phyloP scores from a whole-genome alignment of 1,140 invertebrate species.

The Galendromus occidentalis region DNA sequence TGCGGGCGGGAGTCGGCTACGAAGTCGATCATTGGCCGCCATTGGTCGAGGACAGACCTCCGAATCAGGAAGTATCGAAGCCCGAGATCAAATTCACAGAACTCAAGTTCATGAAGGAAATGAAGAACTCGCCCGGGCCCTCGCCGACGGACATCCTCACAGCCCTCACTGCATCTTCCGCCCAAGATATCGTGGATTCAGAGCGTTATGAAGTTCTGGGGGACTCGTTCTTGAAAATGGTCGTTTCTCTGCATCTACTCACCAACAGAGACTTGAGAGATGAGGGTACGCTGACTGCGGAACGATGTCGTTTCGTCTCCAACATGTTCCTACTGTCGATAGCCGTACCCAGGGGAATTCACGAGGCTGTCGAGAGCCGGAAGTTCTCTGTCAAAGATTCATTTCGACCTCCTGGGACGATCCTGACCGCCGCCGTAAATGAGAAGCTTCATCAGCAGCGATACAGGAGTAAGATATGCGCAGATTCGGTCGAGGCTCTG shows the following conservation, averaged over 20 bases:
- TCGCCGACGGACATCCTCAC: background rate
- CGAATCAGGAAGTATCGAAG: no score
- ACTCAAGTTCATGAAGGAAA: background rate
- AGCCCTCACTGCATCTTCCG: constrained; percentile 18
- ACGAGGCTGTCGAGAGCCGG: constrained; percentile 24
- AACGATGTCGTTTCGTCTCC: constrained; percentile 54
- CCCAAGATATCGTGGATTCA: constrained; percentile 54
- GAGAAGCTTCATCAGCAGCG: constrained; percentile 22
- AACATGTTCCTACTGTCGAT: constrained; percentile 57
- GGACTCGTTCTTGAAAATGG: constrained; percentile 69
- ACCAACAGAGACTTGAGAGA: constrained; percentile 42
- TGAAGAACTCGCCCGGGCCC: background rate
- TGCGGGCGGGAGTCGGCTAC: background rate
- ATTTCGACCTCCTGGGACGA: constrained; percentile 15
- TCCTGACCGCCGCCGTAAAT: no score
- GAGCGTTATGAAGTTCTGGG: constrained; percentile 67
- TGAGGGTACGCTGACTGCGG: constrained; percentile 52
- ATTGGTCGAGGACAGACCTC: no score
- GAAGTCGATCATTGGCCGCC: no score
- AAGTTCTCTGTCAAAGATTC: constrained; percentile 5
- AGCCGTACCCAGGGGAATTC: constrained; percentile 24
- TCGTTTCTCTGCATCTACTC: constrained; percentile 46
- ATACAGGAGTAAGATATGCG: constrained; percentile 42
- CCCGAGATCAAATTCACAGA: background rate
- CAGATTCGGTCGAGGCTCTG: constrained; percentile 63